Evolutionary conservation across 2,888 invertebrate species (phyloP).

Genomic region (Ryuthela nishihirai): DNA sequence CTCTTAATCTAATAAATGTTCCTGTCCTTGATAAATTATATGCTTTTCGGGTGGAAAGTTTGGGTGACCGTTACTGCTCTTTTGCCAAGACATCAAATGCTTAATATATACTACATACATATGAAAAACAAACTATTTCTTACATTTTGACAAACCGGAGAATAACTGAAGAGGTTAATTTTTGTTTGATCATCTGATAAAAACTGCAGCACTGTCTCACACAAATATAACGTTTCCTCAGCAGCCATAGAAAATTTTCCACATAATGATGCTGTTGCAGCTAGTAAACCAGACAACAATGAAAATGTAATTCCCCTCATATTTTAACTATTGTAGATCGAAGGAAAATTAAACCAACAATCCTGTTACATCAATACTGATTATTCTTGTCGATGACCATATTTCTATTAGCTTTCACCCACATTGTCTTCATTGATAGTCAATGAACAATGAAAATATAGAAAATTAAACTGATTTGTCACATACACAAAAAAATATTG

Average conservation of each 20-base stretch:
- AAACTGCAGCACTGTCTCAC: conserved; percentile 42
- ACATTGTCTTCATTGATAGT: no score
- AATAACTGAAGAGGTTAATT: conserved; percentile 3
- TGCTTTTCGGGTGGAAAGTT: no score
- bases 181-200: conserved; percentile 2
- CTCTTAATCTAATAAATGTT: no score
- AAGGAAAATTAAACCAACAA: no score
- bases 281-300: conserved; percentile 50
- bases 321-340: no score
- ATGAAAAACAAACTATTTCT: not conserved
- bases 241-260: conserved; percentile 52
- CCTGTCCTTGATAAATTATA: no score
- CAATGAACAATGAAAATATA: no score
- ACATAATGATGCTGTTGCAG: conserved; percentile 50
- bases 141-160: conserved; percentile 29
- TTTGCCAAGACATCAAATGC: not conserved
- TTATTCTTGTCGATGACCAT: no score
- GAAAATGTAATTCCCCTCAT: conserved; percentile 46
- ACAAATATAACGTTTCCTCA: conserved; percentile 46
- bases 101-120: not conserved
- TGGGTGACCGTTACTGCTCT: not conserved
- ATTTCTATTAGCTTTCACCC: no score
- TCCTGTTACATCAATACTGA: no score
- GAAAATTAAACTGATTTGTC: no score
- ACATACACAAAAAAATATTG: no score